Conservation (phyloP, 2,113 vertebrate species). For the Dipodomys stephensi region DNA sequence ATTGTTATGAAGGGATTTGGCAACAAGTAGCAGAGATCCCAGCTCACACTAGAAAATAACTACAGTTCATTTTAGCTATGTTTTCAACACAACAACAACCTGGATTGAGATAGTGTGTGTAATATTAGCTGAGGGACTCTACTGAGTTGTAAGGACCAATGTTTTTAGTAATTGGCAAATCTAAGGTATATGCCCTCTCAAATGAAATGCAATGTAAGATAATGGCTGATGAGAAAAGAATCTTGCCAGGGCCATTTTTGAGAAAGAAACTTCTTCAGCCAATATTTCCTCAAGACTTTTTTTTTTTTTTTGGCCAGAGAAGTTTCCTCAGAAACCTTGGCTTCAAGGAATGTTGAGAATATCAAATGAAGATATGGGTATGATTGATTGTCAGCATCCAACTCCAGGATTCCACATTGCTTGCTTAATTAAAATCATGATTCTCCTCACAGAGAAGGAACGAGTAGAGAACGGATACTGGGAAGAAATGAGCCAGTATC, state of each 20-base stretch:
- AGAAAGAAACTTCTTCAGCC: not conserved
- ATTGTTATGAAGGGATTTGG: not conserved
- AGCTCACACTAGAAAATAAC: not conserved
- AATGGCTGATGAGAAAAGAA: not conserved
- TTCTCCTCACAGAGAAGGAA: not conserved
- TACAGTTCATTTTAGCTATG: not conserved
- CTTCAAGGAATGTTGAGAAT: not conserved
- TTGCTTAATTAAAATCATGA: constrained; percentile 23
- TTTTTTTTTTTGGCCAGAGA: not conserved
- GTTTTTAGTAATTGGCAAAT: not conserved
- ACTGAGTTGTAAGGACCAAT: not conserved
- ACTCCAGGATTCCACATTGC: not conserved
- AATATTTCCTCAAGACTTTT: not conserved
- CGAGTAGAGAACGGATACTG: not conserved
- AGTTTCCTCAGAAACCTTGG: not conserved
- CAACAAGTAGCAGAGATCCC: not conserved
- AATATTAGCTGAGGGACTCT: not conserved
- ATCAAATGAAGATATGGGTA: not conserved
- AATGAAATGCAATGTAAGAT: not conserved
- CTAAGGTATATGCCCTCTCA: not conserved
- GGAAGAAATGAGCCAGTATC: not conserved
- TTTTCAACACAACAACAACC: not conserved
- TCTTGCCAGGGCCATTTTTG: not conserved
- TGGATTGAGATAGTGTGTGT: not conserved
- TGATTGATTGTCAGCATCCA: not conserved